Conservation (phyloP, 2,888 invertebrate species). For the Myopa tessellatipennis region DNA sequence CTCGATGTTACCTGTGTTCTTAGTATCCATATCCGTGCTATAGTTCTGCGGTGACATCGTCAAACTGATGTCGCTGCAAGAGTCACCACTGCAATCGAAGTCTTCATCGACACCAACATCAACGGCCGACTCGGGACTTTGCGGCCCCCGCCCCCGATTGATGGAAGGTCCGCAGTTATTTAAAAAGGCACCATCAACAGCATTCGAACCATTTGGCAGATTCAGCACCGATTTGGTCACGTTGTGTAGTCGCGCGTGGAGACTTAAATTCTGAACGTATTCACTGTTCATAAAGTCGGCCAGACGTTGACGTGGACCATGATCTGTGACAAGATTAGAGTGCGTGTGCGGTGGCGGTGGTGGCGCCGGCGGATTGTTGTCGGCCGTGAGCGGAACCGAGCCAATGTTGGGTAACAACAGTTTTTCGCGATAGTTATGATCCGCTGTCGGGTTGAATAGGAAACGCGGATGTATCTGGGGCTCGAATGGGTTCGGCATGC, state of each 20-base stretch:
- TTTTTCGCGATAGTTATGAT: constrained; percentile 52
- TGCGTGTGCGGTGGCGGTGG: constrained; percentile 9
- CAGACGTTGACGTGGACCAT: constrained; percentile 53
- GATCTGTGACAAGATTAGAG: constrained; percentile 48
- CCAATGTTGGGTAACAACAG: constrained; percentile 48
- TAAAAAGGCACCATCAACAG: constrained; percentile 39
- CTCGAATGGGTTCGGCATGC: constrained; percentile 52
- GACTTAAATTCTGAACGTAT: constrained; percentile 58
- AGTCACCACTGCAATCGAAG: constrained; percentile 66
- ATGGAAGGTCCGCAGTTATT: constrained; percentile 46
- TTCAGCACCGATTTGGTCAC: constrained; percentile 38
- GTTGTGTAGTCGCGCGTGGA: constrained; percentile 56
- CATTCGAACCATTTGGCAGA: constrained; percentile 39
- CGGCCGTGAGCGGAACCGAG: background rate
- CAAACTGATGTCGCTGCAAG: constrained; percentile 67
- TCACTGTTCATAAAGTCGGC: constrained; percentile 58
- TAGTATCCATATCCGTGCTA: constrained; percentile 61
- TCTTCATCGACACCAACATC: constrained; percentile 65
- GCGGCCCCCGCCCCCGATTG: background rate
- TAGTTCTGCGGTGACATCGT: constrained; percentile 66
- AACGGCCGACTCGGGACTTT: constrained; percentile 50
- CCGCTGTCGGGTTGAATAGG: constrained; percentile 52
- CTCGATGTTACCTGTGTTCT: constrained; percentile 59
- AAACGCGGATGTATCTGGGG: constrained; percentile 55
- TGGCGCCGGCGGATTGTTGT: background rate